A percentile compares a stretch with the other conserved stretches of the same genome.
Conservation (phyloP, 2,888 invertebrate genomes). For the Coremacera marginata region DNA sequence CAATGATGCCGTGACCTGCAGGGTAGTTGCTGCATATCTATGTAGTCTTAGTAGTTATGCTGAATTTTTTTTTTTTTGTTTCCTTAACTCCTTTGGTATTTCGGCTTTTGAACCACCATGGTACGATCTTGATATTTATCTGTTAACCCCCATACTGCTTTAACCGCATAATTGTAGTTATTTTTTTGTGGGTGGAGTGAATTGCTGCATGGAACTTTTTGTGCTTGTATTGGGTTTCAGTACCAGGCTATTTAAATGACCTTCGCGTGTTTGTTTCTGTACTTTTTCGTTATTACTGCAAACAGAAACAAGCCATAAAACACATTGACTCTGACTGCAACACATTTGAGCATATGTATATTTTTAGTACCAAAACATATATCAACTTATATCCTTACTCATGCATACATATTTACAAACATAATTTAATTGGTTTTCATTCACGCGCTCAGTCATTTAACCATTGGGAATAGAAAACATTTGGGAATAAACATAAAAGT, state of each 20-base stretch:
- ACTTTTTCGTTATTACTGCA: not conserved
- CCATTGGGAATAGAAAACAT: too few species aligned
- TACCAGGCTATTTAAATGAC: slow-evolving; percentile 17
- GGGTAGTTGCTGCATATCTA: too few species aligned
- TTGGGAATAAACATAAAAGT: not conserved
- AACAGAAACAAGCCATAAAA: slow-evolving; percentile 2
- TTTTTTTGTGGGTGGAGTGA: too few species aligned
- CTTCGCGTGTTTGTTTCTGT: slow-evolving; percentile 19
- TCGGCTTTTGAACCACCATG: too few species aligned
- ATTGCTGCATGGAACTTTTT: not conserved
- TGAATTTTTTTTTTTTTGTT: too few species aligned
- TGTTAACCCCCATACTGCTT: too few species aligned
- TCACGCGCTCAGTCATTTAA: not conserved
- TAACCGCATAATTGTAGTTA: too few species aligned
- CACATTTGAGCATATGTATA: not conserved
- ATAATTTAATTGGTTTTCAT: not conserved
- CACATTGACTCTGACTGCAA: not conserved
- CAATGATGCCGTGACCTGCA: too few species aligned
- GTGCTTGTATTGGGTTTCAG: not conserved
- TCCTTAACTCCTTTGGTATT: too few species aligned
- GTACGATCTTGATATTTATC: too few species aligned
- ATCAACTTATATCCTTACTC: not conserved
- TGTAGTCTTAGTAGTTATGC: too few species aligned
- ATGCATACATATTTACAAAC: too few species aligned
- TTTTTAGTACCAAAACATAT: not conserved